These are phyloP conservation scores for Dromaius novaehollandiae DNA, from an alignment of 2,113 vertebrate species.

Conservation along the genomic window DNA sequence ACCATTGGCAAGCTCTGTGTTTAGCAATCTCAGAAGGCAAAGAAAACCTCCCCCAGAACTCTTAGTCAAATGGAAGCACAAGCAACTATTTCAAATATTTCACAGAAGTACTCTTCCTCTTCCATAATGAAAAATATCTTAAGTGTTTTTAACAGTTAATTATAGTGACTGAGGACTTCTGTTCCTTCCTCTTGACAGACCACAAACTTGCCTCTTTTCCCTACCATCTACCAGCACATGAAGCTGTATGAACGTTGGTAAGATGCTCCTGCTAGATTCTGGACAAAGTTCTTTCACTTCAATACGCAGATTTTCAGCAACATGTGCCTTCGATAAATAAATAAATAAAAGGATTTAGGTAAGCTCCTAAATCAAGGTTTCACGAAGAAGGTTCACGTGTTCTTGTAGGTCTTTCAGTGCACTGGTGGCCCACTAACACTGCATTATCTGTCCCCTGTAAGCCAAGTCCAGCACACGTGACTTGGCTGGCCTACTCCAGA, in stretches of 20 bases:
- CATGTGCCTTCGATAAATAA: accelerated
- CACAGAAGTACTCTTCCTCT: not conserved
- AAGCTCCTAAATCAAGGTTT: not conserved
- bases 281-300: not conserved
- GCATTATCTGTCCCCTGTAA: not conserved
- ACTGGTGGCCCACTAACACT: not conserved
- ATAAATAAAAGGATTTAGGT: not conserved
- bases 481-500: not conserved
- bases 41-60: not conserved
- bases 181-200: not conserved
- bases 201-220: not conserved
- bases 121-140: not conserved
- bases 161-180: not conserved
- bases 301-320: not conserved
- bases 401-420: not conserved
- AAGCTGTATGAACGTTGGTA: not conserved
- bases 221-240: not conserved
- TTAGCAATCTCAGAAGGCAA: constrained; percentile 12
- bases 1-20: constrained; percentile 21
- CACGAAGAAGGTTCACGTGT: not conserved
- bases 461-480: not conserved
- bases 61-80: not conserved
- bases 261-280: accelerated
- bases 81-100: not conserved
- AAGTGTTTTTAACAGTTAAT: not conserved